phyloP scores from a whole-genome alignment of 30 jellyfish, hydroid and myxozoan genomes.

The Aurelia sp. region DNA sequence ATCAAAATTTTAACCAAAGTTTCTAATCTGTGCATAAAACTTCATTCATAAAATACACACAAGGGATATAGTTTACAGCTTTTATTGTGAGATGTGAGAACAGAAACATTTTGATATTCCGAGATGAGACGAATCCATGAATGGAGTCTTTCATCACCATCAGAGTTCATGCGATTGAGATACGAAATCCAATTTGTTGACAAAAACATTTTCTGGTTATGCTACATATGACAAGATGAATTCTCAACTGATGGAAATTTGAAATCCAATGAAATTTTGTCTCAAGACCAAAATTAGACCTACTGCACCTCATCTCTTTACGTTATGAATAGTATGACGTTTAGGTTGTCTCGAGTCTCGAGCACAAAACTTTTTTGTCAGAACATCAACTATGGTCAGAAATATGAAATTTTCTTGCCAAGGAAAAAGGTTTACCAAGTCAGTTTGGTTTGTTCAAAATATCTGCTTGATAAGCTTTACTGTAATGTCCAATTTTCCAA shows the following conservation, averaged over 20 bases:
- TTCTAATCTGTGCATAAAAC: neutral
- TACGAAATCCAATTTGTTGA: slow-evolving; percentile 33
- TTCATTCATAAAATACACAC: neutral
- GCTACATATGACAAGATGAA: neutral
- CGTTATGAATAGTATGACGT: no score
- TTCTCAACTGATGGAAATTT: neutral
- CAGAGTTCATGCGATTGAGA: slow-evolving; percentile 20
- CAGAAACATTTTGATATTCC: slow-evolving; percentile 37
- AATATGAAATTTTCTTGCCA: no score
- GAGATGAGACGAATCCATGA: slow-evolving; percentile 25
- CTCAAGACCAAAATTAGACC: neutral
- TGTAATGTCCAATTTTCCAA: no score
- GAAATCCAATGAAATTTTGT: neutral
- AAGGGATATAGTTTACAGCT: neutral
- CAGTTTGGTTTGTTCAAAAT: no score
- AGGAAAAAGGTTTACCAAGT: no score
- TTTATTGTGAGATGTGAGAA: slow-evolving; percentile 18
- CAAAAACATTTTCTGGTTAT: no score
- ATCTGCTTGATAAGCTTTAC: no score
- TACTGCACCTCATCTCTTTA: no score
- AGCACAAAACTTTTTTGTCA: no score
- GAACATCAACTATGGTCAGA: no score
- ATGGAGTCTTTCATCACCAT: slow-evolving; percentile 34
- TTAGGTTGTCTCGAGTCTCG: no score
- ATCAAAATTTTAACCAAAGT: no score